Base-by-base conservation (phyloP, 2,797 vertebrate species). In the Euthynnus affinis region DNA sequence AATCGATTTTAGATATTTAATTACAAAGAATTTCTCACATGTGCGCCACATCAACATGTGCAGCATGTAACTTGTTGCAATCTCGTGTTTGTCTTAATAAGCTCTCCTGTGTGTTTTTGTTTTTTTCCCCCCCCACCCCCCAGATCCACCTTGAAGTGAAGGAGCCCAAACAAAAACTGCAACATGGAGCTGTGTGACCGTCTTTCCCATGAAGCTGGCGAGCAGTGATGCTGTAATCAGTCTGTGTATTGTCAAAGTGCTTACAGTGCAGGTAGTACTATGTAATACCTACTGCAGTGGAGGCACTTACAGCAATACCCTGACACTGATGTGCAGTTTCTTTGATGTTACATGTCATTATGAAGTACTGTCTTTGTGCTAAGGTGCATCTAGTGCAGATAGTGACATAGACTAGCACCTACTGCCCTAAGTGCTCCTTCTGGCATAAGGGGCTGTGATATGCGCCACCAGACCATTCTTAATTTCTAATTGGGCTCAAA, bases 221-320 rank as follows among this genome's bases (percentile, higher is more conserved):
- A 44, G 22, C 63, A 63, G 20, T 27, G 9, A 46, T 25, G 42
- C 66, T 61, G 34, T 71, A 61, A 80, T 66, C 71, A 6, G 97
- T 97, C 96, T 95, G 93, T 94, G 96, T 97, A 97, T 97, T 99
- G 97, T 95, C 98, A 99, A 99, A 99, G 98, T 99, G 98, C 98
- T 99, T 99, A 99, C 98, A 99, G 98, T 99, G 98, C 98, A 99
- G 98, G 98, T 99, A 99, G 98, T 99, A 94, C 95, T 96, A 89
- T 96, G 96, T 77, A 80, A 96, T 95, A 97, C 95, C 98, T 99
- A 99, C 98, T 99, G 98, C 98, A 99, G 96, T 99, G 98, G 96
- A 99, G 98, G 98, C 98, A 99, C 98, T 99, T 99, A 97, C 96
- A 98, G 98, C 98, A 98, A 98, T 98, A 97, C 96, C 83, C 91